Conservation (phyloP, 2,888 invertebrate species). For the Meteorus colon region DNA sequence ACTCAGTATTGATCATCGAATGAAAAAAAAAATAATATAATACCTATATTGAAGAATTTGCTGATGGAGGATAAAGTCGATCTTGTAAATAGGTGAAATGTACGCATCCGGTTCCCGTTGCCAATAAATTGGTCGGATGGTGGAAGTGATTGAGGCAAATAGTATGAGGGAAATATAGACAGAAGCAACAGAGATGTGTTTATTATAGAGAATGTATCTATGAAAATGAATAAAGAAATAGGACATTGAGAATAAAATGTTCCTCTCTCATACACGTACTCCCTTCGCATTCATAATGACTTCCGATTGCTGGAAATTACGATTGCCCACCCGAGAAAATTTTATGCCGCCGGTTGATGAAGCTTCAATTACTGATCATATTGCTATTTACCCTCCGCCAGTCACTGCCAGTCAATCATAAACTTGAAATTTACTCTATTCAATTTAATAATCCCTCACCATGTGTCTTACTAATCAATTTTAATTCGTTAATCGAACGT, state of each 20-base stretch:
- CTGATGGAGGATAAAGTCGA: neutral
- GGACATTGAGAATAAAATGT: neutral
- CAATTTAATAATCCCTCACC: neutral
- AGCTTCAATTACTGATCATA: constrained; percentile 8
- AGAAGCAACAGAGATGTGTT: neutral
- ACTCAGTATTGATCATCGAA: neutral
- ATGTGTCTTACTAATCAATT: neutral
- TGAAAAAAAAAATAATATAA: neutral
- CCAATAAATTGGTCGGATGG: constrained; percentile 40
- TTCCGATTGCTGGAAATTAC: constrained; percentile 64
- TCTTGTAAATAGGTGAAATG: constrained; percentile 39
- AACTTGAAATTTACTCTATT: neutral
- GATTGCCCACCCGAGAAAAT: constrained; percentile 34
- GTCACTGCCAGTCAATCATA: neutral
- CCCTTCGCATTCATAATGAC: constrained; percentile 53
- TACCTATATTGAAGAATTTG: neutral
- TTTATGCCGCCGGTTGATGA: constrained; percentile 15
- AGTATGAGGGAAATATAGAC: neutral
- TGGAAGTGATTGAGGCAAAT: constrained; percentile 21
- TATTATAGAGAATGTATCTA: constrained; percentile 4
- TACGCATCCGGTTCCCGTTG: constrained; percentile 52
- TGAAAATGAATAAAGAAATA: constrained; percentile 28
- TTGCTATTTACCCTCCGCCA: neutral
- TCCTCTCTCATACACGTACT: neutral
- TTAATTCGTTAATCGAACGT: too few species aligned